These are phyloP conservation scores for Bostrychus sinensis DNA, from an alignment of 2,113 vertebrate species.

Conservation along the genomic window DNA sequence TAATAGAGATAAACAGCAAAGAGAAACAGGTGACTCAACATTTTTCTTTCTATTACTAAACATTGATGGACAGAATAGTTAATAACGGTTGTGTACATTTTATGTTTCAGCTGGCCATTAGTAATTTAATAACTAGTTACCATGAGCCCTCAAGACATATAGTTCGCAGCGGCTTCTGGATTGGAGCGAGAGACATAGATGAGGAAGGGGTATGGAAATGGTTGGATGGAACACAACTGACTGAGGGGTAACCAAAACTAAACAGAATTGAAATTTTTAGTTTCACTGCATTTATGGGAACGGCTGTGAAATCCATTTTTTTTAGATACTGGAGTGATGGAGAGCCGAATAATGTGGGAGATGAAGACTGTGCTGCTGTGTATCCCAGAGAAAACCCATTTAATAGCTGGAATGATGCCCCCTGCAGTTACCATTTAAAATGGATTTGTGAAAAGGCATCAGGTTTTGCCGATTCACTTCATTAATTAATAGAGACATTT, in stretches of 20 bases:
- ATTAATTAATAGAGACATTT: conserved; percentile 4
- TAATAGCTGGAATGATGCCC: conserved; percentile 75
- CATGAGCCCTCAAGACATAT: background rate
- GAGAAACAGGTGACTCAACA: conserved; percentile 64
- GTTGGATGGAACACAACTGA: conserved; percentile 60
- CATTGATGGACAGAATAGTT: background rate
- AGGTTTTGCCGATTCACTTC: background rate
- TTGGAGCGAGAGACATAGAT: conserved; percentile 68
- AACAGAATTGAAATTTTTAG: background rate
- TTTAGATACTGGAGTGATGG: conserved; percentile 74
- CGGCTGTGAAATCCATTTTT: background rate
- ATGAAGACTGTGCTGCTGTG: conserved; percentile 71
- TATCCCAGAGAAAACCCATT: conserved; percentile 61
- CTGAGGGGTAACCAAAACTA: conserved; percentile 39
- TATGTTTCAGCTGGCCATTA: conserved; percentile 55
- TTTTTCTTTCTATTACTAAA: background rate
- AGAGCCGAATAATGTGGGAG: conserved; percentile 64
- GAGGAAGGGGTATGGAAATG: conserved; percentile 74
- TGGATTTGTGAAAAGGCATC: conserved; percentile 76
- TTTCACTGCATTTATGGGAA: background rate
- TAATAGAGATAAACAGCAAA: conserved; percentile 55
- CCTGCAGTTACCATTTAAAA: conserved; percentile 57
- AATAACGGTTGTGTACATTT: conserved; percentile 3
- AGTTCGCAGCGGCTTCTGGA: conserved; percentile 59
- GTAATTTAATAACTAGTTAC: conserved; percentile 37